Base-by-base conservation (phyloP, 1,140 invertebrate genomes). In the Drosophila eugracilis region DNA sequence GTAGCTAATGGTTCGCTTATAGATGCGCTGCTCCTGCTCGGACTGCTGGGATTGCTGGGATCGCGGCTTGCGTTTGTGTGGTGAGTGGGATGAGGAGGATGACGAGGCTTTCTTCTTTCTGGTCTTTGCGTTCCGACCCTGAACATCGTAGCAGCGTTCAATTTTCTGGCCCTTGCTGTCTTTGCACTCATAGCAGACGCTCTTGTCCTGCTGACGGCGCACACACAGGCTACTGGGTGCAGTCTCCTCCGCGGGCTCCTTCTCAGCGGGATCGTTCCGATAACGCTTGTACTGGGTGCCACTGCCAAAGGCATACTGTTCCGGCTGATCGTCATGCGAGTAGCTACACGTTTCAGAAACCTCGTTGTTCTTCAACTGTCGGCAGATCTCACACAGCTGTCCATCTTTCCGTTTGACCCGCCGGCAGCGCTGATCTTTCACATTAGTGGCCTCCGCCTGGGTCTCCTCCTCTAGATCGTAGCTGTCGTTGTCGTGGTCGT, bases 321-420 rank as follows among this genome's bases (percentile, higher is more conserved):
- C 44, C 6, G 90, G 90, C 47, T 81, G 39, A 6, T 54, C 69
- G 21, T 72, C 76, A 5, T 67, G 66, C 2, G 83, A 81, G 50
- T 89, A 91, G 28, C 79, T 90, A 71, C 90, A 91, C 0, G 60
- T 90, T 45, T 91, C 89, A 5, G 85, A 81, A 3, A 84, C 55
- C 28, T 91, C 78, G 17, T 84, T 80, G 55, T 77, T 81, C 10
- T 70, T 69, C 2, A 65, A 26, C 47, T 85, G 71, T 2, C 67
- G 49, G n/a, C 90, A 91, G 15, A 91, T 63, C 30, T 74, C 49
- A 41, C 90, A 91, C 4, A 81, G 57, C 28, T 90, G 76, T 1
- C 75, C 69, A 5, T 58, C 70, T 39, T 69, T 69, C 28, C 49
- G 63, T 10, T 49, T 26, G 9, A 39, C 22, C 7, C 47, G 70